These are phyloP conservation scores for Canis aureus DNA, from an alignment of 2,113 vertebrate genomes.

Conservation along the genomic window DNA sequence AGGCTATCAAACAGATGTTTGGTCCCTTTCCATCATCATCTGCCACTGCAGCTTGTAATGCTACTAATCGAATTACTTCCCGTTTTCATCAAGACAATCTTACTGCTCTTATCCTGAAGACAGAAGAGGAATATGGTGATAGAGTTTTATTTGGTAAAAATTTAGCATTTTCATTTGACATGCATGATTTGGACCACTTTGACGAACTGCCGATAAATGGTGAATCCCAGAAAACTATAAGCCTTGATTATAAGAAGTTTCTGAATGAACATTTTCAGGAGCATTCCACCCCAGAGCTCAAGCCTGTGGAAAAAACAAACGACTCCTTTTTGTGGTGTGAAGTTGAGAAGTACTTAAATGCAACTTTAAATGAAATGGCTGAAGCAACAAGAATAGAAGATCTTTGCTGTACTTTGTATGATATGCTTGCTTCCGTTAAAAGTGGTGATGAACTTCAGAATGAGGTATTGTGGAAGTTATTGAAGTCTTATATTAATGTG, in stretches of 20 bases:
- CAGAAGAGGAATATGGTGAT: conserved; percentile 83
- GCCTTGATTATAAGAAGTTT: conserved; percentile 93
- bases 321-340: conserved; percentile 92
- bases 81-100: conserved; percentile 89
- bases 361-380: conserved; percentile 89
- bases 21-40: conserved; percentile 95
- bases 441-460: conserved; percentile 98
- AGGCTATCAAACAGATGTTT: conserved; percentile 96
- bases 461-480: conserved; percentile 90
- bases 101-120: conserved; percentile 89
- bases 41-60: conserved; percentile 91
- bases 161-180: conserved; percentile 95
- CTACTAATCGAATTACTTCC: conserved; percentile 90
- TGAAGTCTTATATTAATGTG: conserved; percentile 65
- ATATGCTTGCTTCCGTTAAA: conserved; percentile 95
- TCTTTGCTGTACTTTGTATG: conserved; percentile 96
- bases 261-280: conserved; percentile 88
- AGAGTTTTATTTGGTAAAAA: conserved; percentile 92
- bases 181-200: conserved; percentile 92
- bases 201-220: conserved; percentile 89
- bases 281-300: conserved; percentile 80
- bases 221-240: conserved; percentile 85
- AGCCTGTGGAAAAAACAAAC: conserved; percentile 85
- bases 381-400: conserved; percentile 94
- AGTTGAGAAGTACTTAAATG: conserved; percentile 94